A percentile compares a stretch with the other conserved stretches of the same genome.
phyloP scores from a whole-genome alignment of 2,797 vertebrate species.

The Mormyrops boulengeri region DNA sequence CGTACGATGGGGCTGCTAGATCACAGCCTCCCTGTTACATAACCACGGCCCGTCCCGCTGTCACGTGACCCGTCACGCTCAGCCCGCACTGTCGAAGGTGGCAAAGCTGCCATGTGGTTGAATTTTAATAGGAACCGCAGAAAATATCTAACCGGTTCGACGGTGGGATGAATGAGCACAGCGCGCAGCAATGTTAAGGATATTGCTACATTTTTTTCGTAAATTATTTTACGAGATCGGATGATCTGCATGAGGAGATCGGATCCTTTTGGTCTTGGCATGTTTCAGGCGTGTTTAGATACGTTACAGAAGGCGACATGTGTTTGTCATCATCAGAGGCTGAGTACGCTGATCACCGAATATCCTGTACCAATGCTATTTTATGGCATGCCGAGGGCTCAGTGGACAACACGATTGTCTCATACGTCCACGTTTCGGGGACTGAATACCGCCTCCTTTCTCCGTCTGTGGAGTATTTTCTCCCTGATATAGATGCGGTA shows the following conservation, averaged over 20 bases:
- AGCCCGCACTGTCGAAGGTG: not conserved
- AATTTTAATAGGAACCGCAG: not conserved
- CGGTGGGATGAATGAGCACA: not conserved
- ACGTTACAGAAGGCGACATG: not conserved
- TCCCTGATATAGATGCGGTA: not conserved
- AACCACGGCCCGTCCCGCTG: constrained; percentile 2
- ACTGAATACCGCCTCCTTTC: not conserved
- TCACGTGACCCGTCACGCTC: constrained; percentile 35
- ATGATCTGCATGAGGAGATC: not conserved
- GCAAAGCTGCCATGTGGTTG: not conserved
- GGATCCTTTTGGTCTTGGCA: not conserved
- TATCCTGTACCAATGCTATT: not conserved
- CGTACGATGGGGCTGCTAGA: constrained; percentile 27
- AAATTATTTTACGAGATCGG: not conserved
- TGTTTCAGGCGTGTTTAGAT: not conserved
- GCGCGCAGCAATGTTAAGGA: not conserved
- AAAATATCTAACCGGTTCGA: not conserved
- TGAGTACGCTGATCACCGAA: not conserved
- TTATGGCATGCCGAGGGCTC: not conserved
- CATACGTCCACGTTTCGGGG: not conserved
- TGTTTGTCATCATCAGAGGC: not conserved
- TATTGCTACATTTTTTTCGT: not conserved
- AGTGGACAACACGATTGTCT: not conserved
- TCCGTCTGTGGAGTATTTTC: not conserved
- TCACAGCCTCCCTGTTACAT: constrained; percentile 29